Evolutionary conservation across 2,797 vertebrate species (phyloP), one percentile per base, ranked within the genome.

Genomic region (Acanthurus lineatus): DNA sequence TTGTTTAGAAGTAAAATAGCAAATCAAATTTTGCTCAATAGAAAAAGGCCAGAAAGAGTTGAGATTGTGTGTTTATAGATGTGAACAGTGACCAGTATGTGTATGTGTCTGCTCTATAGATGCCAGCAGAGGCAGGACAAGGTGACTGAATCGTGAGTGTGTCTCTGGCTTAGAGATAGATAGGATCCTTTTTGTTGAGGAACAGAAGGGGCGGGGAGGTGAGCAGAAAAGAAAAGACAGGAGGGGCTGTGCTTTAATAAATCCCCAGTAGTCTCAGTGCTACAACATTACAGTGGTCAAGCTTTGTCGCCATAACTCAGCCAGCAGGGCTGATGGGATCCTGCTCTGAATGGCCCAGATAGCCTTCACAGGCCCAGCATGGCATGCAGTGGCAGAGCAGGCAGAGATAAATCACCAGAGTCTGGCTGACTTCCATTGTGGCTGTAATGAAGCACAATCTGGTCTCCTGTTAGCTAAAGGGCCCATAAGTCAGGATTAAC

Each of bases 261-360:
- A 94, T 93, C 89, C 82, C 71, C 51, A 73, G 60, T 53, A 25
- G 48, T 79, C 91, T 92, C 83, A 84, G 84, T 91, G 94, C 90
- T 92, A 90, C 92, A 93, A 84, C 88, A 88, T 83, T 82, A 84
- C 85, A 67, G 85, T 85, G 79, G 90, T 89, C 87, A 74, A 65
- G 73, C 69, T 60, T 47, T 82, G 89, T 84, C 75, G 44, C 93
- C 81, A 92, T 95, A 93, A 94, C 71, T 94, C 93, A 94, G 87
- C 69, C 81, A 66, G 81, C 68, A 35, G 91, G 79, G 91, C 84
- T 92, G 91, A 94, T 93, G 90, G 93, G 91, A 89, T 87, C 86
- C 86, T 69, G 84, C 81, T 84, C 84, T 89, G 92, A 93, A 94
- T 89, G 85, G 91, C 81, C 72, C 83, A 69, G 88, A 90, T 94